phyloP scores from a whole-genome alignment of 2,797 vertebrate genomes.

The Potorous gilbertii region DNA sequence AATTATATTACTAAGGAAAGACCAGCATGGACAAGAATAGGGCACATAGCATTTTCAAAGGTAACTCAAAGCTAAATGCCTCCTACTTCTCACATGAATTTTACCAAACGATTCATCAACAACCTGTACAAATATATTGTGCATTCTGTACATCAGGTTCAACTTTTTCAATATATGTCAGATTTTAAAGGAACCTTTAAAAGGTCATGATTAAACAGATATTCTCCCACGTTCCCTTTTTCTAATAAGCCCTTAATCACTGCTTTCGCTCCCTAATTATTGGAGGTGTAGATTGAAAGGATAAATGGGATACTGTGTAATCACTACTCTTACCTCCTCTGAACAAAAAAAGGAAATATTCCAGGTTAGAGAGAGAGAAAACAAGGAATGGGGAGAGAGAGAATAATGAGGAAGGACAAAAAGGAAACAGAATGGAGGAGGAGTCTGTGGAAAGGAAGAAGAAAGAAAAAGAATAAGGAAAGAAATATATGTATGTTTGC shows the following conservation, averaged over 20 bases:
- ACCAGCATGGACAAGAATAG: background rate
- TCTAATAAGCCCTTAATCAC: constrained; percentile 1
- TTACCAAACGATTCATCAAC: constrained; percentile 4
- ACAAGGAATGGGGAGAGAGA: background rate
- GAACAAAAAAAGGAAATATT: background rate
- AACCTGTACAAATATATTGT: constrained; percentile 16
- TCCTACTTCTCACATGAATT: constrained; percentile 41
- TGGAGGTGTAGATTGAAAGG: background rate
- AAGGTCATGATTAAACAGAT: background rate
- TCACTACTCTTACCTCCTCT: background rate
- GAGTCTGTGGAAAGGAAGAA: background rate
- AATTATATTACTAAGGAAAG: constrained; percentile 1
- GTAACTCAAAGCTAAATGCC: background rate
- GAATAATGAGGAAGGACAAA: background rate
- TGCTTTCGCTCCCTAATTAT: constrained; percentile 7
- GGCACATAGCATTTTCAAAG: background rate
- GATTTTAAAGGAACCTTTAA: background rate
- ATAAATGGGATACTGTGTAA: background rate
- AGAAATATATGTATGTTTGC: background rate
- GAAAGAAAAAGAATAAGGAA: background rate
- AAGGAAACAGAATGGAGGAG: background rate
- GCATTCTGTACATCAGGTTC: background rate
- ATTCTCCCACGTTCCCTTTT: background rate
- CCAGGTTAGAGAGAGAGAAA: background rate
- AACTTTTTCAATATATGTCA: constrained; percentile 5